Conservation (phyloP, 1,140 invertebrate genomes). For the Drosophila pruinosa region DNA sequence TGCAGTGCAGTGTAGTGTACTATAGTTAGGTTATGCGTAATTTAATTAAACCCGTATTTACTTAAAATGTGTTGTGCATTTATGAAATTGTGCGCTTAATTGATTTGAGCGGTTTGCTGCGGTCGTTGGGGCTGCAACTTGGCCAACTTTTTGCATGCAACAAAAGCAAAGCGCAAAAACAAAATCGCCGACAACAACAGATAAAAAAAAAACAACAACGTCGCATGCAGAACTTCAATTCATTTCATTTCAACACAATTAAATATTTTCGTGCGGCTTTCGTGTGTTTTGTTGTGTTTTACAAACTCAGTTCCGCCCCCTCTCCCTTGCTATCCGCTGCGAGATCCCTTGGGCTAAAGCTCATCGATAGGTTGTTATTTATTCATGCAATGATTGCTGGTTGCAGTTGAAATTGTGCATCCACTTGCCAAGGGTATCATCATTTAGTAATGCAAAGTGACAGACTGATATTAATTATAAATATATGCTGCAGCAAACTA, state of each 20-base stretch:
- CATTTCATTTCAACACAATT: constrained; percentile 61
- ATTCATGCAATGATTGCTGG: constrained; percentile 60
- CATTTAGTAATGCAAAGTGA: not conserved
- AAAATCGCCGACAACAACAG: not conserved
- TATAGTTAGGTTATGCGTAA: constrained; percentile 7
- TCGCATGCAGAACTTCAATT: constrained; percentile 14
- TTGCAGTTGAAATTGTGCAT: constrained; percentile 26
- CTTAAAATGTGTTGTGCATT: constrained; percentile 45
- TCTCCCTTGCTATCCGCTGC: not conserved
- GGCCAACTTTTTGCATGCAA: not conserved
- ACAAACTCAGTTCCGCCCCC: not conserved
- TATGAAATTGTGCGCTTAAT: constrained; percentile 52
- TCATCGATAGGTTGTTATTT: constrained; percentile 58
- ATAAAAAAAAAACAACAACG: constrained; percentile 36
- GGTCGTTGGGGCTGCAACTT: constrained; percentile 20
- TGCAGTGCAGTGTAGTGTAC: not conserved
- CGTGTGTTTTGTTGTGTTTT: constrained; percentile 44
- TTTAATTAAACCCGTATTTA: constrained; percentile 51
- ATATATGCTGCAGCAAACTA: not conserved
- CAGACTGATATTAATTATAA: not conserved
- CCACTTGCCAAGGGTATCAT: not conserved
- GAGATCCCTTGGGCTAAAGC: constrained; percentile 1
- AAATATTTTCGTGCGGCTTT: constrained; percentile 60
- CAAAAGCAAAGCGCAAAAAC: not conserved
- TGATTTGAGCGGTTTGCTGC: constrained; percentile 39